A percentile compares a stretch with the other conserved stretches of the same genome.
Evolutionary conservation across 2,797 vertebrate genomes (phyloP).

Genomic region (Squalus acanthias): DNA sequence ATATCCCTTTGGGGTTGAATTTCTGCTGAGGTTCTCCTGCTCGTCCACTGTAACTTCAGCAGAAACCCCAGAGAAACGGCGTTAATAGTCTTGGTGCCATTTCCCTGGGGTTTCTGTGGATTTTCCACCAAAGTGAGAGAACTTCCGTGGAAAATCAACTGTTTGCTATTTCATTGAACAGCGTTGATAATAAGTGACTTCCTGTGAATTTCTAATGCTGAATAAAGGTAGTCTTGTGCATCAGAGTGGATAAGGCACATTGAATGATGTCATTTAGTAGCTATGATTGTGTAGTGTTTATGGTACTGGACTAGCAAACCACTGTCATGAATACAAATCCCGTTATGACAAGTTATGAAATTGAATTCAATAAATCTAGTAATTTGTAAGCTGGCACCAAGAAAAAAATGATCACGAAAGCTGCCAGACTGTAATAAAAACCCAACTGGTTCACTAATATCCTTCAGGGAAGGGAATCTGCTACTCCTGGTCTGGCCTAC

Average conservation of each 20-base stretch:
- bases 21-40: background rate
- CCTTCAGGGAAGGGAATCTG: background rate
- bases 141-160: background rate
- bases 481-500: background rate
- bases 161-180: background rate
- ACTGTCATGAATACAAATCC: background rate
- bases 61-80: background rate
- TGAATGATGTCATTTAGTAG: background rate
- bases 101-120: background rate
- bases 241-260: background rate
- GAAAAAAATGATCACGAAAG: background rate
- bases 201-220: background rate
- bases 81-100: background rate
- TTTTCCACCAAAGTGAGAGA: background rate
- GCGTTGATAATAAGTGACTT: background rate
- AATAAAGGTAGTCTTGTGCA: background rate
- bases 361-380: background rate
- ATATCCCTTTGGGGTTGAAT: background rate
- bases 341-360: background rate
- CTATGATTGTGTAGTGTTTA: background rate
- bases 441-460: background rate
- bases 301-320: background rate
- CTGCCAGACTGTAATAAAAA: background rate
- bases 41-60: background rate
- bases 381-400: background rate